Evolutionary conservation across 1,140 invertebrate genomes (phyloP).

Genomic region (Brachionus koreanus): DNA sequence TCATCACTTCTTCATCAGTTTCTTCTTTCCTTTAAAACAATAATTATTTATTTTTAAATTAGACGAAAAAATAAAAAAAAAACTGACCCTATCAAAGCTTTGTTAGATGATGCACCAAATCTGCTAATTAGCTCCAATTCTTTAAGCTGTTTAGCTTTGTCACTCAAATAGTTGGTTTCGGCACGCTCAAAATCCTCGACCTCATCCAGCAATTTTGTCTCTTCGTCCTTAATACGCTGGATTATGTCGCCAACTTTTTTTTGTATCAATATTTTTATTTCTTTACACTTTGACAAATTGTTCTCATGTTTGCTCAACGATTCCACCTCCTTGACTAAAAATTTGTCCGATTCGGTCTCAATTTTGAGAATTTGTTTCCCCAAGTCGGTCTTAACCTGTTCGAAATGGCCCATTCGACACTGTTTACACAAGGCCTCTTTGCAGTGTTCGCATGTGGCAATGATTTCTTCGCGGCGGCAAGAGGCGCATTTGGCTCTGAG

Average conservation of each 20-base stretch:
- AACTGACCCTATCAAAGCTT: background rate
- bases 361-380: background rate
- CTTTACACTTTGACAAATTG: constrained; percentile 27
- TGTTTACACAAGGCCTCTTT: constrained; percentile 35
- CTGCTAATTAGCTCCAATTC: constrained; percentile 21
- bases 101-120: background rate
- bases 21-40: constrained; percentile 39
- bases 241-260: constrained; percentile 29
- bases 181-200: constrained; percentile 28
- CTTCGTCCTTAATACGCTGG: constrained; percentile 25
- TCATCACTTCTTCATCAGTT: constrained; percentile 32
- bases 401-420: constrained; percentile 34
- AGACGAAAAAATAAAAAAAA: background rate
- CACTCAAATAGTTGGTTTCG: background rate
- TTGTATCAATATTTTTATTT: constrained; percentile 17
- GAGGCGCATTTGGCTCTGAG: constrained; percentile 38
- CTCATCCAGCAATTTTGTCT: constrained; percentile 27
- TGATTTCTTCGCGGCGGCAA: constrained; percentile 24
- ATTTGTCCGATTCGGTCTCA: constrained; percentile 32
- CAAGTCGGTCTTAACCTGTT: background rate
- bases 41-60: background rate
- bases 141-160: background rate
- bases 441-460: constrained; percentile 34
- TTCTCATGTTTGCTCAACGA: constrained; percentile 19
- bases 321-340: constrained; percentile 39